Evolutionary conservation across 2,797 vertebrate genomes (phyloP), one percentile per base, ranked within the genome.

Genomic region (Rhyacichthys aspro): DNA sequence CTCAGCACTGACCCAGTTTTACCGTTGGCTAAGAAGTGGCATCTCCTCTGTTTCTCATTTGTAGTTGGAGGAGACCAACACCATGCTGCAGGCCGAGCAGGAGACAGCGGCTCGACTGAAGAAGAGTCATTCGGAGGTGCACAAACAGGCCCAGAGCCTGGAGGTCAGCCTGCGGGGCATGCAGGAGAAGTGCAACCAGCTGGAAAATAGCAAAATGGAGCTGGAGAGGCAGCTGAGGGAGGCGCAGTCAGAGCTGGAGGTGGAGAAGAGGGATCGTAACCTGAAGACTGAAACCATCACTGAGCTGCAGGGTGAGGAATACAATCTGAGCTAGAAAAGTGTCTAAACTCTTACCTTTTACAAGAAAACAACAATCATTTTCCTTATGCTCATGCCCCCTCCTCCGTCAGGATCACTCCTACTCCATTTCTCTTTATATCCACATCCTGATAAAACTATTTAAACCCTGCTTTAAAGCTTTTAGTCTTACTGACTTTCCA

Each of bases 141-240:
- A 94, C 36, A 98, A 95, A 76, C 96, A 97, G 86, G 91, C 93
- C 45, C 94, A 97, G 82, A 93, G 91, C 86, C 86, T 98, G 77
- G 96, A 98, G 87, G 80, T 89, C 28, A 95, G 93, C 76, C 94
- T 96, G 49, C 85, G 90, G 85, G 96, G 98, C 57, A 79, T 93
- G 38, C 94, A 96, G 85, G 94, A 96, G 78, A 95, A 94, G 81
- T 94, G 93, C 68, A 92, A 89, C 73, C 81, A 93, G 50, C 88
- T 98, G 67, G 96, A 99, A 80, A 94, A 91, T 57, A 78, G 90
- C 23, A 96, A 93, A 75, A 90, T 95, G 79, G 93, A 94, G 79
- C 88, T 96, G 78, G 96, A 99, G 86, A 96, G 95, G 85, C 93
- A 96, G 57, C 94, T 95, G 68, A 90, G 92, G 63, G 93, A 89